A percentile compares a stretch with the other conserved stretches of the same genome.
These are phyloP conservation scores for Torymus tubicola DNA, from an alignment of 2,888 invertebrate genomes.

Conservation along the genomic window DNA sequence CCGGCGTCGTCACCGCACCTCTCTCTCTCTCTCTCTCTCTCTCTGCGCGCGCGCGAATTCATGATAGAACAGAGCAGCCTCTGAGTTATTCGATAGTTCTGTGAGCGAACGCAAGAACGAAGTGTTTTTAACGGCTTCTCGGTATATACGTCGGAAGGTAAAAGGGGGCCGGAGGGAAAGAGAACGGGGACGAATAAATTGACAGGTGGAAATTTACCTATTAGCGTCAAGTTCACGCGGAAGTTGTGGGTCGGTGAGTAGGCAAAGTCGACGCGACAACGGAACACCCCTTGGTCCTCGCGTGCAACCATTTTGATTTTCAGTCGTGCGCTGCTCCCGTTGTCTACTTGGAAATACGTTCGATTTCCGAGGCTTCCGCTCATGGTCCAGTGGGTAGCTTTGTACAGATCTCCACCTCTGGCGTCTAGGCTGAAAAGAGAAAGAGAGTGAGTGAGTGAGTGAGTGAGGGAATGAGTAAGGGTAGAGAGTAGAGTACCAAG, in stretches of 20 bases:
- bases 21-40: no score
- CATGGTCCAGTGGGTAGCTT: conserved; percentile 86
- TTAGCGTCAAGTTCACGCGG: conserved; percentile 89
- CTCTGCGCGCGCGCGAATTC: no score
- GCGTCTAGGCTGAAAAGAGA: conserved; percentile 84
- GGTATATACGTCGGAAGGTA: background rate
- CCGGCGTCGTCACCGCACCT: no score
- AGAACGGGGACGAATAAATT: background rate
- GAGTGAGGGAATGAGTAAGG: no score
- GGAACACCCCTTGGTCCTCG: conserved; percentile 89
- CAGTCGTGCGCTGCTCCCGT: conserved; percentile 82
- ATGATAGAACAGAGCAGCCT: background rate
- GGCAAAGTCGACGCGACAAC: conserved; percentile 92
- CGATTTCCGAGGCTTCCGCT: conserved; percentile 87
- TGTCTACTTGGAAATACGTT: conserved; percentile 85
- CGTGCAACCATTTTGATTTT: conserved; percentile 84
- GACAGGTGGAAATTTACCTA: conserved; percentile 82
- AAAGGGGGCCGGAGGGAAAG: background rate
- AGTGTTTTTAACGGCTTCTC: no score
- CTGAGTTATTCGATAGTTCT: conserved; percentile 26
- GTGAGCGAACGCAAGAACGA: background rate
- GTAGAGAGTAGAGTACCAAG: background rate
- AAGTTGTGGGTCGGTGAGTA: conserved; percentile 93
- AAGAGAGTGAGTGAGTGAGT: background rate
- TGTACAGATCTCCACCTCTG: conserved; percentile 82